These are phyloP conservation scores for Galagoides demidoff DNA, from an alignment of 2,797 vertebrate species.

Conservation along the genomic window DNA sequence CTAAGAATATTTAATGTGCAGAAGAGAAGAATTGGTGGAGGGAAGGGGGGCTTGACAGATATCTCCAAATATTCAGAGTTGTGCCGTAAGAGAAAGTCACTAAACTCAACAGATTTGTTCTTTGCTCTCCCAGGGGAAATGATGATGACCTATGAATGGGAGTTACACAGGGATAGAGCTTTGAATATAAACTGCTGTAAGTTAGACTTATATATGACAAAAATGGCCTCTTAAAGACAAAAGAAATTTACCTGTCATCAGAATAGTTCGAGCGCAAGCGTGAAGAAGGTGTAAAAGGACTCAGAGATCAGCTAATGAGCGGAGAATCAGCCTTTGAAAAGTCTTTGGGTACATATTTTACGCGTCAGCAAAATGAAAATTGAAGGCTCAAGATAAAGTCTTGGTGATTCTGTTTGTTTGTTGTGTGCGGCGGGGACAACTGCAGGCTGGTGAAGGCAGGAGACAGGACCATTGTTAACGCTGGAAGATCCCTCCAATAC, in stretches of 20 bases:
- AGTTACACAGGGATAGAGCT: not conserved
- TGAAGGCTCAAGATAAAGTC: not conserved
- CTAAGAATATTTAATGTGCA: slow-evolving; percentile 17
- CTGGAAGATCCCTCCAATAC: not conserved
- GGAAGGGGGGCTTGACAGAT: not conserved
- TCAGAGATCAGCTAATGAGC: not conserved
- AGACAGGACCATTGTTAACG: not conserved
- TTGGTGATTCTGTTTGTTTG: not conserved
- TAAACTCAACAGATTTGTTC: not conserved
- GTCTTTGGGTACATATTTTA: not conserved
- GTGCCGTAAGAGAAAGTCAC: not conserved
- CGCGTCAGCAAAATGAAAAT: not conserved
- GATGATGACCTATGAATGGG: slow-evolving; percentile 23
- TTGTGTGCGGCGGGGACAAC: not conserved
- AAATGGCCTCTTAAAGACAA: not conserved
- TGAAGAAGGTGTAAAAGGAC: not conserved
- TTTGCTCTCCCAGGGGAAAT: not conserved
- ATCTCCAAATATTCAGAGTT: not conserved
- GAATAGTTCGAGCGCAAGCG: not conserved
- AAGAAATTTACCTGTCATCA: not conserved
- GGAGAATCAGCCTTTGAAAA: not conserved
- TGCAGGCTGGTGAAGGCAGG: not conserved
- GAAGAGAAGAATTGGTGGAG: not conserved
- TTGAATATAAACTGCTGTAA: slow-evolving; percentile 46
- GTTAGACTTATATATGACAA: not conserved